phyloP scores from a whole-genome alignment of 2,113 vertebrate species.

The Chaetops frenatus region DNA sequence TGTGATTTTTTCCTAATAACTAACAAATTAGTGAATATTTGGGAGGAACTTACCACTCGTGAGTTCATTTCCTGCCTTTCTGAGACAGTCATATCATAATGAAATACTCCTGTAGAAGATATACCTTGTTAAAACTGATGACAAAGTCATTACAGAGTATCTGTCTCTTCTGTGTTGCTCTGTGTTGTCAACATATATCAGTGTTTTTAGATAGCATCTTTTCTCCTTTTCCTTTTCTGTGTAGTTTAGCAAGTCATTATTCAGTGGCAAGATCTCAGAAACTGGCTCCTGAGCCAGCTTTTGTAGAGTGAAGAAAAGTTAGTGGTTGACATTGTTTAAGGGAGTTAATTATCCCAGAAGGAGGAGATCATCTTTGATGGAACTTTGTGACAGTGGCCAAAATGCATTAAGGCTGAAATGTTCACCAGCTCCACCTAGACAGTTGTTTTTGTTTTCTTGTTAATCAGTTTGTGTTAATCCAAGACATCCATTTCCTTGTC shows the following conservation, averaged over 20 bases:
- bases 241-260: background rate
- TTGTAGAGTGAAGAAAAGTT: background rate
- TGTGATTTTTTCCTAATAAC: background rate
- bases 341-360: background rate
- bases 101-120: background rate
- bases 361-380: background rate
- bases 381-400: slow-evolving; percentile 3
- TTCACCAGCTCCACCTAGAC: background rate
- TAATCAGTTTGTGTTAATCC: background rate
- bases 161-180: background rate
- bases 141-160: background rate
- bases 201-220: background rate
- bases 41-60: background rate
- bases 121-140: background rate
- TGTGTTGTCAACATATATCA: background rate
- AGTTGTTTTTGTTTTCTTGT: background rate
- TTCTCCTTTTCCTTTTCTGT: background rate
- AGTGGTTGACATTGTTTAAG: background rate
- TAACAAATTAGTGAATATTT: background rate
- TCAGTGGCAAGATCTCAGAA: background rate
- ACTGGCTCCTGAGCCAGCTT: background rate
- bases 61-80: slow-evolving; percentile 21
- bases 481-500: background rate
- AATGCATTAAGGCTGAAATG: background rate
- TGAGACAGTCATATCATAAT: background rate